A percentile compares a stretch with the other conserved stretches of the same genome.
Conservation (phyloP, 2,888 invertebrate species). For the Drosophila kambysellisi region DNA sequence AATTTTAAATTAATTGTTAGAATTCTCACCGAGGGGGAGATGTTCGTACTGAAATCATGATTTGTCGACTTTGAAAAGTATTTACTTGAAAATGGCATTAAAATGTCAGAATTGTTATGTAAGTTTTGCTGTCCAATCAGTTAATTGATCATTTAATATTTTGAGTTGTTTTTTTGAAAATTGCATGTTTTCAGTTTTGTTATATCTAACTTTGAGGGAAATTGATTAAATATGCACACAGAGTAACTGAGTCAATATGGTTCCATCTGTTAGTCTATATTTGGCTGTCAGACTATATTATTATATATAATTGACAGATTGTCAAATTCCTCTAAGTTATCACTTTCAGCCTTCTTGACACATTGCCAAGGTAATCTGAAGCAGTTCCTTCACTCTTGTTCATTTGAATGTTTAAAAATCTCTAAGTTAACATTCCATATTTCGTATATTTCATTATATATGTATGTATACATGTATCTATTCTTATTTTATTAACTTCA, state of each 20-base stretch:
- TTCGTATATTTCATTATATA: no score
- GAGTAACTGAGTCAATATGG: neutral
- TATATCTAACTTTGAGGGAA: no score
- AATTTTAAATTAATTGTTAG: constrained; percentile 51
- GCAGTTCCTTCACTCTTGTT: no score
- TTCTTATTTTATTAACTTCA: neutral
- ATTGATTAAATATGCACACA: neutral
- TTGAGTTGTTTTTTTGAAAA: neutral
- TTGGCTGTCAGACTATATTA: neutral
- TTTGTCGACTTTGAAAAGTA: neutral
- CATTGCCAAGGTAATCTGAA: neutral
- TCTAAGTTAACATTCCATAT: no score
- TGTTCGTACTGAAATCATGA: constrained; percentile 15
- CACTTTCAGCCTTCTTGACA: neutral
- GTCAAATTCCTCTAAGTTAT: neutral
- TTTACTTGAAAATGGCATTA: constrained; percentile 18
- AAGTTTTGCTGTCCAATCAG: constrained; percentile 33
- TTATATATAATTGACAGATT: neutral
- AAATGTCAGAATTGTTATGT: constrained; percentile 33
- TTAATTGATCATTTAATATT: constrained; percentile 41
- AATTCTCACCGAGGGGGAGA: neutral
- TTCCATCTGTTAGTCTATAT: neutral
- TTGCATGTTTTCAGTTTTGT: neutral
- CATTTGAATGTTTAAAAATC: no score
- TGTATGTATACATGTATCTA: no score